phyloP scores from a whole-genome alignment of 2,797 vertebrate genomes.

The Cichlasoma orientale region DNA sequence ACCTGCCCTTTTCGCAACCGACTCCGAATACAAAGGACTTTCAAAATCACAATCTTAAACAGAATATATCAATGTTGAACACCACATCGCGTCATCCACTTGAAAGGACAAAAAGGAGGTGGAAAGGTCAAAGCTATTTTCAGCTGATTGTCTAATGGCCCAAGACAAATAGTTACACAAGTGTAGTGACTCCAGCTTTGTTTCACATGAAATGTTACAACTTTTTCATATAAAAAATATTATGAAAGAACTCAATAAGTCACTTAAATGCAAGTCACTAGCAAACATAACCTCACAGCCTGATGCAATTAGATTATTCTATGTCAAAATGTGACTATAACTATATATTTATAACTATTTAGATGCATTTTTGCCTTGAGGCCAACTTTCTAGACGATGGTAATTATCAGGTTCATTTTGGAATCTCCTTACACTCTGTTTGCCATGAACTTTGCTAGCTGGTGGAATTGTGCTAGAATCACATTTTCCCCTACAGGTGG shows the following conservation, averaged over 20 bases:
- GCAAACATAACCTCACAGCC: background rate
- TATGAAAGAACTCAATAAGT: background rate
- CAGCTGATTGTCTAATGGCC: constrained; percentile 4
- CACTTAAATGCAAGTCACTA: background rate
- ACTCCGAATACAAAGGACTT: background rate
- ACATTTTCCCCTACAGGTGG: background rate
- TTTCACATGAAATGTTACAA: background rate
- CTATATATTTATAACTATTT: background rate
- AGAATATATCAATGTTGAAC: constrained; percentile 1
- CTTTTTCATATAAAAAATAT: background rate
- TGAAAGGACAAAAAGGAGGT: constrained; percentile 8
- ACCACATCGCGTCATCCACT: background rate
- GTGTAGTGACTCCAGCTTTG: background rate
- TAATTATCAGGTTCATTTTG: background rate
- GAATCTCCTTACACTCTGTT: background rate
- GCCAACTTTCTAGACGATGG: background rate
- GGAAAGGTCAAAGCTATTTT: constrained; percentile 33
- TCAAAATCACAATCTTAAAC: constrained; percentile 3
- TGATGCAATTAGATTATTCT: background rate
- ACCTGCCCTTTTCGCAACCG: background rate
- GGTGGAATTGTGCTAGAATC: background rate
- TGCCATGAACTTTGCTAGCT: background rate
- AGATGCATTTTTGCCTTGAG: background rate
- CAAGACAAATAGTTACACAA: background rate
- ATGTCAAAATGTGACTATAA: background rate